Percentiles rank a stretch among this genome's conserved stretches.
Evolutionary conservation across 2,888 invertebrate genomes (phyloP).

Genomic region (Nemotelus nigrinus): DNA sequence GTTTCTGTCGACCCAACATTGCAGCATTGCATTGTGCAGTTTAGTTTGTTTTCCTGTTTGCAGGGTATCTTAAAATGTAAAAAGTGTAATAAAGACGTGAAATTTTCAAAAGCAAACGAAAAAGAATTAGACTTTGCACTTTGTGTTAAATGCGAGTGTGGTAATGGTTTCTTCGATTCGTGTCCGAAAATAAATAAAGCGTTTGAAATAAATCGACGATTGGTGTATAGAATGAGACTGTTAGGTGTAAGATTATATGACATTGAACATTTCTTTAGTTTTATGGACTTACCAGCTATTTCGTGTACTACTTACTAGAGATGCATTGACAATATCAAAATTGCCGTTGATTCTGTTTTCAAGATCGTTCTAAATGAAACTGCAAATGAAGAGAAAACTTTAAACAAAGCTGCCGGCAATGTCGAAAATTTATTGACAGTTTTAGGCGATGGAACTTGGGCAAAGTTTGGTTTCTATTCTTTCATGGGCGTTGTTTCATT

Average conservation of each 20-base stretch:
- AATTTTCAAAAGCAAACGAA: constrained; percentile 15
- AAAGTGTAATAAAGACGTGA: constrained; percentile 25
- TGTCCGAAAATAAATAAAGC: constrained; percentile 6
- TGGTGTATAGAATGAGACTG: constrained; percentile 3
- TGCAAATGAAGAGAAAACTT: constrained; percentile 11
- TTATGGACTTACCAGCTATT: neutral
- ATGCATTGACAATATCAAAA: neutral
- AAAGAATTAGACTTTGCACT: neutral
- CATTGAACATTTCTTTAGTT: neutral
- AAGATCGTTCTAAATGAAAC: constrained; percentile 9
- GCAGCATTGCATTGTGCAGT: constrained; percentile 7
- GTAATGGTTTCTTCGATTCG: neutral
- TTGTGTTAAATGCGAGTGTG: neutral
- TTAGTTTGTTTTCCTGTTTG: neutral
- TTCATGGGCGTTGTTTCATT: neutral
- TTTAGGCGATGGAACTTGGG: constrained; percentile 2
- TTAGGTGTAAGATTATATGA: neutral
- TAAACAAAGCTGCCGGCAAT: constrained; percentile 21
- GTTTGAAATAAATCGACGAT: neutral
- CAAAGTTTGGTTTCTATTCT: neutral
- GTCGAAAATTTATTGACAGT: neutral
- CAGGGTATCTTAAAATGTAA: constrained; percentile 1
- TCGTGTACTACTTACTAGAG: neutral
- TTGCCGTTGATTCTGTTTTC: constrained; percentile 5
- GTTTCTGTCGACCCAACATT: constrained; percentile 21